phyloP scores from a whole-genome alignment of 1,140 invertebrate genomes.

The Harlomillsia oculata region DNA sequence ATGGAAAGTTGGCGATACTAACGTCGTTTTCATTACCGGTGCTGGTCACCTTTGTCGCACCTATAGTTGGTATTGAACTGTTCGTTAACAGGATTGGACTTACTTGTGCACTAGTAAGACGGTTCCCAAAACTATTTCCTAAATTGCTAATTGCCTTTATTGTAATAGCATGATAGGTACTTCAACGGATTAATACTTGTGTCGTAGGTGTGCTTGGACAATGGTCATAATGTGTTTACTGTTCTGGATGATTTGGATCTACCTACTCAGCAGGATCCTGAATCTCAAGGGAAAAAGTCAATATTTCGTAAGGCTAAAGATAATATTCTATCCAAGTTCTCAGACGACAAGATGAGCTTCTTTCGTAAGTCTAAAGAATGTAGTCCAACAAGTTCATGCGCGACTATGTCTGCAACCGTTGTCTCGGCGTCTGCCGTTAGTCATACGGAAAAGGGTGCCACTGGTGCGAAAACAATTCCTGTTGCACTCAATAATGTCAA shows the following conservation, averaged over 20 bases:
- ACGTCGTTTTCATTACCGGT: conserved; percentile 19
- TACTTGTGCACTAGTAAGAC: conserved; percentile 25
- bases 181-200: conserved; percentile 6
- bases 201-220: conserved; percentile 32
- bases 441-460: not conserved
- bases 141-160: not conserved
- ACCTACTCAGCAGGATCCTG: conserved; percentile 7
- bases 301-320: conserved; percentile 34
- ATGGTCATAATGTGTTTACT: conserved; percentile 28
- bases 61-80: conserved; percentile 23
- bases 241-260: conserved; percentile 32
- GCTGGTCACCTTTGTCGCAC: conserved; percentile 24
- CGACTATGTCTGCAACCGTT: not conserved
- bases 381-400: conserved; percentile 1
- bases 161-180: not conserved
- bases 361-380: conserved; percentile 27
- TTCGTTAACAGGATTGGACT: conserved; percentile 25
- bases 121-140: not conserved
- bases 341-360: conserved; percentile 30
- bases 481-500: conserved; percentile 26
- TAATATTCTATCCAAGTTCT: conserved; percentile 32
- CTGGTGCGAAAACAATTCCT: not conserved
- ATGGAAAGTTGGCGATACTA: conserved; percentile 27
- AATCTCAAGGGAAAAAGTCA: conserved; percentile 30
- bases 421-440: not conserved